A percentile compares a stretch with the other conserved stretches of the same genome.
These are phyloP conservation scores for Alloplasta piceator DNA, from an alignment of 2,888 invertebrate genomes.

Conservation along the genomic window DNA sequence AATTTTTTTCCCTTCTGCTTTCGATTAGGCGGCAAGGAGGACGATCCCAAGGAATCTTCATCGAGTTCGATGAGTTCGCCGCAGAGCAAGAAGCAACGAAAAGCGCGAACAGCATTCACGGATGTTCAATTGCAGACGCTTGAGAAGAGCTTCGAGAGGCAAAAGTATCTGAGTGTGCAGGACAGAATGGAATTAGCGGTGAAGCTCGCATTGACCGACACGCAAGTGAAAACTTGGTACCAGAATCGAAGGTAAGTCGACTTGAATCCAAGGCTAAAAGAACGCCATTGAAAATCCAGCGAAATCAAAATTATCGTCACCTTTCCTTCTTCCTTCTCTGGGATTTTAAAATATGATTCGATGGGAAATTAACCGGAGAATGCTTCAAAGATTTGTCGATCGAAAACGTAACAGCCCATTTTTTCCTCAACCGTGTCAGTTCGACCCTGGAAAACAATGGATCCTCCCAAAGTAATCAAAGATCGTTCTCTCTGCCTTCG, in stretches of 20 bases:
- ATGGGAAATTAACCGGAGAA: no score
- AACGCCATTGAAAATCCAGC: background rate
- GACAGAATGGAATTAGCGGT: constrained; percentile 99
- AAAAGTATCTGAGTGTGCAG: constrained; percentile 98
- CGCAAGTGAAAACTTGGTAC: constrained; percentile 99
- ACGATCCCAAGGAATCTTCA: constrained; percentile 89
- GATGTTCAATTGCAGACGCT: constrained; percentile 98
- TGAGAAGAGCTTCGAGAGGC: constrained; percentile 98
- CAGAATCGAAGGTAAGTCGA: constrained; percentile 96
- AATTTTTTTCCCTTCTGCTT: constrained; percentile 45
- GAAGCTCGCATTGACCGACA: constrained; percentile 97
- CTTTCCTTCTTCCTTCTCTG: background rate
- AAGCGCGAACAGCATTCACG: constrained; percentile 99
- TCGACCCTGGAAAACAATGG: background rate
- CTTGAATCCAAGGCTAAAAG: no score
- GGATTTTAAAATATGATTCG: no score
- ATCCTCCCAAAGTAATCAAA: constrained; percentile 9
- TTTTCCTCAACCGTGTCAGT: no score
- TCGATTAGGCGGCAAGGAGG: constrained; percentile 91
- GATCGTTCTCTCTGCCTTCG: background rate
- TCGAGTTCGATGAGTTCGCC: constrained; percentile 84
- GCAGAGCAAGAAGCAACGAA: constrained; percentile 96
- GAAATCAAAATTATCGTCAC: background rate
- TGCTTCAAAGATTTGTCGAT: background rate
- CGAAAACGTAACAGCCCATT: background rate